Base-by-base conservation (phyloP, 2,113 vertebrate genomes). In the Arothron firmamentum region DNA sequence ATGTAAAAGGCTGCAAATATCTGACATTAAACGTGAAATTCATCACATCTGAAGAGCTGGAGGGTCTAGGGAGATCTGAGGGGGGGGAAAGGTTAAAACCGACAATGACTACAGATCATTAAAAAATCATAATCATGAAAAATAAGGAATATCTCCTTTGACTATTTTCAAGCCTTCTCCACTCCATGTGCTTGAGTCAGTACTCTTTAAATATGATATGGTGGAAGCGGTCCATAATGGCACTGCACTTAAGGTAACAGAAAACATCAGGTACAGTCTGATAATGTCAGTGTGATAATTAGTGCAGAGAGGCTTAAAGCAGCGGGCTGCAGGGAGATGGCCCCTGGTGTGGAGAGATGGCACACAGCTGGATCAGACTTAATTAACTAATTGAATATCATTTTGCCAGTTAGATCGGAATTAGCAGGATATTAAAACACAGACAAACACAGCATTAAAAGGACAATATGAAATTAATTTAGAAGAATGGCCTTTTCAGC, bases 361-460 rank as follows among this genome's bases (percentile, higher is more conserved):
- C 81, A 88, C 87, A 83, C 87, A 92, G 88, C 88, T 92, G 90
- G 83, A 92, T 91, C 85, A 88, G 80, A 83, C 85, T 88, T 91
- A 88, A 89, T 92, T 90, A 92, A 90, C 88, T 87, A 92, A 92
- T 89, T 83, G 79, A 88, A 79, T 84, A 88, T 89, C 87, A 86
- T 82, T 89, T 89, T 63, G 57, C 87, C 90, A 88, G 89, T 87
- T 90, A 84, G 81, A 82, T 91, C 85, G 84, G 84, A 91, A 89
- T 89, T 89, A 88, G 89, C 74, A 73, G 65, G 69, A 82, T 87
- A 88, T 87, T 82, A 87, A 85, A 91, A 75, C 69, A 67, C 48
- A 77, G 71, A 85, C 88, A 85, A 80, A 88, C 89, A 87, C 77
- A 83, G 85, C 86, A 70, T 57, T 56, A 55, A 88, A 88, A 56